Percentiles rank a stretch among this genome's conserved stretches.
phyloP scores from a whole-genome alignment of 1,140 invertebrate genomes.

The Camponotus pennsylvanicus region DNA sequence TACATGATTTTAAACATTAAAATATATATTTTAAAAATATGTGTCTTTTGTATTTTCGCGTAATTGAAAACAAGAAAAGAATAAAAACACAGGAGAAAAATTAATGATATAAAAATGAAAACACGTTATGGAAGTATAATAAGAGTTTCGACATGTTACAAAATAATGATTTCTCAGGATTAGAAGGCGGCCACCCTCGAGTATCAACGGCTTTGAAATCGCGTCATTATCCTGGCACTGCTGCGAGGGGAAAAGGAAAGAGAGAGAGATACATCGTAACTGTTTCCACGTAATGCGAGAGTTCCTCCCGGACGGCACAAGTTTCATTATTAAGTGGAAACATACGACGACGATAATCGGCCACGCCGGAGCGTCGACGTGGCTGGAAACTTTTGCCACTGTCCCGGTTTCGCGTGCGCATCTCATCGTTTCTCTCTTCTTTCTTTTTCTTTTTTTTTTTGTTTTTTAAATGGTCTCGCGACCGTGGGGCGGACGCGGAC shows the following conservation, averaged over 20 bases:
- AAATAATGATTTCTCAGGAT: conserved; percentile 22
- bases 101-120: neutral
- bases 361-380: neutral
- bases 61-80: neutral
- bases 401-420: conserved; percentile 32
- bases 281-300: conserved; percentile 46
- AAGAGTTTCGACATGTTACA: neutral
- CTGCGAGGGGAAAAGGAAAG: conserved; percentile 2
- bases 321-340: conserved; percentile 64
- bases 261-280: conserved; percentile 36
- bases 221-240: conserved; percentile 58
- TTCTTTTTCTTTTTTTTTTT: neutral
- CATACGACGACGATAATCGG: conserved; percentile 27
- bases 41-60: neutral
- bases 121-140: neutral
- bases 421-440: conserved; percentile 12
- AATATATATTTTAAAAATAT: neutral
- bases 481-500: conserved; percentile 40
- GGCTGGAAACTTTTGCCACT: conserved; percentile 66
- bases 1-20: neutral
- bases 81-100: neutral
- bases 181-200: conserved; percentile 1
- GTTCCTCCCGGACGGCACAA: conserved; percentile 47
- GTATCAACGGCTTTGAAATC: conserved; percentile 45
- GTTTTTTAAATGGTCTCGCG: conserved; percentile 39